phyloP scores from a whole-genome alignment of 1,140 invertebrate species.

The Stratiolaelaps scimitus region DNA sequence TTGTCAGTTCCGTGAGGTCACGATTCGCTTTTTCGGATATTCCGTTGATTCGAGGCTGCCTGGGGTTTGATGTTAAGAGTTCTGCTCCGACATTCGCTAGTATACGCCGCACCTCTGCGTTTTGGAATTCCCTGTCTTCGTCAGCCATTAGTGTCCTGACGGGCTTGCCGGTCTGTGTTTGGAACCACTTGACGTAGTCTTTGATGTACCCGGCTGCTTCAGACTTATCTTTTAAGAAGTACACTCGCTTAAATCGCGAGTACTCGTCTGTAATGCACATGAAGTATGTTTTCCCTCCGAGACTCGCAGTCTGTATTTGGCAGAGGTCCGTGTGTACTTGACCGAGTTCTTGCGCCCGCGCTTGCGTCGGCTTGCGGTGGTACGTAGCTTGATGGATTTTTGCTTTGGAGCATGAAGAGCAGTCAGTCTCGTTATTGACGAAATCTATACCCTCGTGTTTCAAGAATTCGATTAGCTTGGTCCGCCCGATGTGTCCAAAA shows the following conservation, averaged over 20 bases:
- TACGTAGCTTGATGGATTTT: not conserved
- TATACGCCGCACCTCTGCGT: conserved; percentile 6
- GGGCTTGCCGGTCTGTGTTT: not conserved
- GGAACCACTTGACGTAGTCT: not conserved
- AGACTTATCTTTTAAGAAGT: too few relatives aligned
- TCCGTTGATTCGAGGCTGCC: too few relatives aligned
- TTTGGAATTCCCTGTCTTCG: not conserved
- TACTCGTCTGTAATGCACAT: not conserved
- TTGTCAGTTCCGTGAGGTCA: too few relatives aligned
- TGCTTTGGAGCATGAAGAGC: not conserved
- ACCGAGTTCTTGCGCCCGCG: not conserved
- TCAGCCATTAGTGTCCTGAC: not conserved
- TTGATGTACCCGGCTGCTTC: not conserved
- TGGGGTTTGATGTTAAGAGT: too few relatives aligned
- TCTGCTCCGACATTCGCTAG: too few relatives aligned
- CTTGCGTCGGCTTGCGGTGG: not conserved
- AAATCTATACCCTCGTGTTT: too few relatives aligned
- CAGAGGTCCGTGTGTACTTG: not conserved
- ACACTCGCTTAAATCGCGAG: not conserved
- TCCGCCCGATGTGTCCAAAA: too few relatives aligned
- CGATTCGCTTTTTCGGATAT: too few relatives aligned
- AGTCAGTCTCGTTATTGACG: too few relatives aligned
- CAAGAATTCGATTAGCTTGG: too few relatives aligned
- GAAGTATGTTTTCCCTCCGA: not conserved
- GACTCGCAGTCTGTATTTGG: not conserved